Conservation (phyloP, 2,797 vertebrate species). For the Silurus lanzhouensis region DNA sequence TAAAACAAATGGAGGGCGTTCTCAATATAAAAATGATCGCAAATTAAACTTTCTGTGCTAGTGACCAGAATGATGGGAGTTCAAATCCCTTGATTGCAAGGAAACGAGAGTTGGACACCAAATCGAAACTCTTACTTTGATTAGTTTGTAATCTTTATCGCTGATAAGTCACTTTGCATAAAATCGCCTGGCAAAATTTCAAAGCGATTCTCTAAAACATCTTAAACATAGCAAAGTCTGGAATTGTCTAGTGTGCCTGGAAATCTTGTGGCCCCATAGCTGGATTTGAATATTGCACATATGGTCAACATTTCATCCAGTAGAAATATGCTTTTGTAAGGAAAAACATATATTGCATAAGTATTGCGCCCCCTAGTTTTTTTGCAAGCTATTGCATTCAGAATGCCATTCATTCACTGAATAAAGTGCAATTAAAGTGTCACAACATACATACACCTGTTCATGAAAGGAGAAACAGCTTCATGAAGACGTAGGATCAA, state of each 20-base stretch:
- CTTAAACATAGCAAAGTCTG: background rate
- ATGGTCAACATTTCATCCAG: background rate
- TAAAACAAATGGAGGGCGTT: background rate
- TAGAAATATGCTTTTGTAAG: background rate
- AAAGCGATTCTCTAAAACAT: background rate
- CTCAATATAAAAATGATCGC: background rate
- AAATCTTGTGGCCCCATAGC: background rate
- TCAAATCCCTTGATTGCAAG: conserved; percentile 1
- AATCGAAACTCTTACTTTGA: background rate
- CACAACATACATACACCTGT: conserved; percentile 1
- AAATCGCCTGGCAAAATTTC: background rate
- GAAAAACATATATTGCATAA: background rate
- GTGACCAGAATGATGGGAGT: background rate
- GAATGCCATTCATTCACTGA: background rate
- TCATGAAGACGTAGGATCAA: background rate
- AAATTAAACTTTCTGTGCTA: background rate
- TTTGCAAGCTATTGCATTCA: background rate
- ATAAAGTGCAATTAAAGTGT: background rate
- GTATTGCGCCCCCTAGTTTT: background rate
- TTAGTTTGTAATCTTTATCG: background rate
- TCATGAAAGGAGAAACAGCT: background rate
- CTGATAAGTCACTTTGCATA: background rate
- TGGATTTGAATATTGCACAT: background rate
- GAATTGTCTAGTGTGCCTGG: background rate
- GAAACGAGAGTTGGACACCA: background rate